Percentiles rank a stretch among this genome's conserved stretches.
These are phyloP conservation scores for Siniperca knerii DNA, from an alignment of 2,113 vertebrate species.

Conservation along the genomic window DNA sequence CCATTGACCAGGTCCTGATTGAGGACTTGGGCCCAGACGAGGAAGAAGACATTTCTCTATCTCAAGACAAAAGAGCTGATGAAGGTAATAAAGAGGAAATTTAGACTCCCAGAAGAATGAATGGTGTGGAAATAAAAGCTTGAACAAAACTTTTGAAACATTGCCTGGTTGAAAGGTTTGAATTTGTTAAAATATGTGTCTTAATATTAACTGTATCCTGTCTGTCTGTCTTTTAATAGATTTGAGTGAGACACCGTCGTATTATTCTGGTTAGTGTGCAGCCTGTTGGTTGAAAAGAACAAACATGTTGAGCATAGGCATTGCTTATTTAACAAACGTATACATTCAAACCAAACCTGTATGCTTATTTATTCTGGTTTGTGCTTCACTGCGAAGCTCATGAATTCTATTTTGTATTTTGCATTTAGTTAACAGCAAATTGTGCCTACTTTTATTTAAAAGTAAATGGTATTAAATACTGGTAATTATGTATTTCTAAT, in stretches of 20 bases:
- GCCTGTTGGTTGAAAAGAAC: slow-evolving; percentile 1
- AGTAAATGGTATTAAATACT: slow-evolving; percentile 21
- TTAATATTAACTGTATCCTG: not conserved
- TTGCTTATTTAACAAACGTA: slow-evolving; percentile 41
- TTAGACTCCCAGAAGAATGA: not conserved
- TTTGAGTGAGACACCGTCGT: slow-evolving; percentile 38
- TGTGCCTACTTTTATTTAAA: slow-evolving; percentile 40
- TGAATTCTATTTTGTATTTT: slow-evolving; percentile 49
- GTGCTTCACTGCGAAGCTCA: slow-evolving; percentile 33
- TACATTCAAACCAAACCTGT: slow-evolving; percentile 55
- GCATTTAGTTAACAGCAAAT: slow-evolving; percentile 22
- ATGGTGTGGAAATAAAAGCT: not conserved
- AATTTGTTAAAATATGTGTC: not conserved
- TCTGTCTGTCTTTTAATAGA: slow-evolving; percentile 60
- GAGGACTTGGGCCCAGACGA: slow-evolving; percentile 84
- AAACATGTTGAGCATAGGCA: slow-evolving; percentile 3
- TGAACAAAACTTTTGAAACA: not conserved
- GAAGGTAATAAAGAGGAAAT: slow-evolving; percentile 47
- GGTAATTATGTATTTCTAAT: slow-evolving; percentile 45
- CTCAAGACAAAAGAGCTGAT: slow-evolving; percentile 49
- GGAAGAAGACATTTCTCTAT: slow-evolving; percentile 62
- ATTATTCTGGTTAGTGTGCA: slow-evolving; percentile 22
- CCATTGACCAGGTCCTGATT: slow-evolving; percentile 69
- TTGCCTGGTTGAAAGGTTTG: not conserved
- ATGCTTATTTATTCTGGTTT: slow-evolving; percentile 72